Percentiles rank a stretch among this genome's conserved stretches.
Evolutionary conservation across 2,888 invertebrate species (phyloP).

Genomic region (Cynaeus angustus): DNA sequence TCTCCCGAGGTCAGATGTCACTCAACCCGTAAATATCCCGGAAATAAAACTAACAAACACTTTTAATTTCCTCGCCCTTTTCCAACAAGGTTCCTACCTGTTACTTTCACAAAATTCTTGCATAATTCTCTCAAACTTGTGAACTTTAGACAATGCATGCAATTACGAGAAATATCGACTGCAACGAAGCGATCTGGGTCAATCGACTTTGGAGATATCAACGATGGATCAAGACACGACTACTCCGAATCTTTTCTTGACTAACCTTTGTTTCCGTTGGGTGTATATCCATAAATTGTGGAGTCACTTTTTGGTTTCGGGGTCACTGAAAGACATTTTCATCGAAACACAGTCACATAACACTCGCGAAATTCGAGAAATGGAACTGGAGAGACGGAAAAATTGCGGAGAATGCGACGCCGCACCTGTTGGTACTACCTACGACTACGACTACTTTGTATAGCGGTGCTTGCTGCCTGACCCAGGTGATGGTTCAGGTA

Average conservation of each 20-base stretch:
- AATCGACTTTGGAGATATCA: slow-evolving; percentile 11
- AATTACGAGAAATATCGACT: slow-evolving; percentile 8
- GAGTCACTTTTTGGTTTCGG: slow-evolving; percentile 13
- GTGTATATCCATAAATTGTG: slow-evolving; percentile 24
- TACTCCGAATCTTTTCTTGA: background rate
- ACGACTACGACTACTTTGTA: slow-evolving; percentile 46
- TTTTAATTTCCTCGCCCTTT: slow-evolving; percentile 7
- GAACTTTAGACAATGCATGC: slow-evolving; percentile 40
- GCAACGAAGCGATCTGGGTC: background rate
- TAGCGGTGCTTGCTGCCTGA: slow-evolving; percentile 63
- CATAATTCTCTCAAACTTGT: slow-evolving; percentile 39
- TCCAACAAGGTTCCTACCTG: background rate
- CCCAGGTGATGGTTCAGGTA: slow-evolving; percentile 58
- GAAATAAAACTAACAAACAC: background rate
- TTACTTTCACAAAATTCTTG: slow-evolving; percentile 50
- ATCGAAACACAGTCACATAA: background rate
- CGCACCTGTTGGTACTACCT: slow-evolving; percentile 63
- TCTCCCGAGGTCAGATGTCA: slow-evolving; percentile 5
- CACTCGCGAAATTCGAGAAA: slow-evolving; percentile 18
- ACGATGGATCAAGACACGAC: slow-evolving; percentile 21
- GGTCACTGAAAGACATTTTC: background rate
- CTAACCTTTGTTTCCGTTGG: slow-evolving; percentile 10
- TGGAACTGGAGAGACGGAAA: slow-evolving; percentile 5
- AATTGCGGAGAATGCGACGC: slow-evolving; percentile 56
- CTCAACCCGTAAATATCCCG: slow-evolving; percentile 15